A percentile compares a stretch with the other conserved stretches of the same genome.
Evolutionary conservation across 2,113 vertebrate species (phyloP).

Genomic region (Syrmaticus mikado): DNA sequence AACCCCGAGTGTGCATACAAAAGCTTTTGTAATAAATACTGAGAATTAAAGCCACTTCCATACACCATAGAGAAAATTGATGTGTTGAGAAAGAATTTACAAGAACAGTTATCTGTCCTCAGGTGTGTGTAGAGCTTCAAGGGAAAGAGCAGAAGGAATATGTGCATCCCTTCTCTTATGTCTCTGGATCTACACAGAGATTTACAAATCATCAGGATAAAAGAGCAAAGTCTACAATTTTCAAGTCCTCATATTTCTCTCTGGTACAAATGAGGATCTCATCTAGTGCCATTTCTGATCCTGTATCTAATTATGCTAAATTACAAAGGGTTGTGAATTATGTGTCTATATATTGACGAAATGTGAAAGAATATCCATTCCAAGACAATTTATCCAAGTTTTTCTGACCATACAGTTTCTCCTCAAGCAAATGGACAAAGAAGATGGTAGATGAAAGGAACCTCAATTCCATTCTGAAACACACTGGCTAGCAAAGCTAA

Average conservation of each 20-base stretch:
- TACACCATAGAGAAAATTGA: neutral
- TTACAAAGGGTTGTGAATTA: neutral
- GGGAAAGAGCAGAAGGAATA: neutral
- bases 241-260: neutral
- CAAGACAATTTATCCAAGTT: neutral
- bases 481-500: neutral
- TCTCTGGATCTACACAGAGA: neutral
- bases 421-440: neutral
- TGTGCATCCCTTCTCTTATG: neutral
- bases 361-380: neutral
- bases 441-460: neutral
- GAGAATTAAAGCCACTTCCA: neutral
- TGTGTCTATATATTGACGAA: fast-evolving
- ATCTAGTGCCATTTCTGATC: neutral
- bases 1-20: neutral
- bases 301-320: neutral
- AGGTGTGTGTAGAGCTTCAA: neutral
- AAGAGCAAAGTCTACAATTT: neutral
- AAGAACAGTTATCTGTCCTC: neutral
- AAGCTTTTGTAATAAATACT: neutral
- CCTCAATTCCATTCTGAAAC: neutral
- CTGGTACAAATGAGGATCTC: neutral
- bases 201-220: neutral
- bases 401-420: neutral
- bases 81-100: neutral